These are phyloP conservation scores for Kryptopterus vitreolus DNA, from an alignment of 2,797 vertebrate species.

Conservation along the genomic window DNA sequence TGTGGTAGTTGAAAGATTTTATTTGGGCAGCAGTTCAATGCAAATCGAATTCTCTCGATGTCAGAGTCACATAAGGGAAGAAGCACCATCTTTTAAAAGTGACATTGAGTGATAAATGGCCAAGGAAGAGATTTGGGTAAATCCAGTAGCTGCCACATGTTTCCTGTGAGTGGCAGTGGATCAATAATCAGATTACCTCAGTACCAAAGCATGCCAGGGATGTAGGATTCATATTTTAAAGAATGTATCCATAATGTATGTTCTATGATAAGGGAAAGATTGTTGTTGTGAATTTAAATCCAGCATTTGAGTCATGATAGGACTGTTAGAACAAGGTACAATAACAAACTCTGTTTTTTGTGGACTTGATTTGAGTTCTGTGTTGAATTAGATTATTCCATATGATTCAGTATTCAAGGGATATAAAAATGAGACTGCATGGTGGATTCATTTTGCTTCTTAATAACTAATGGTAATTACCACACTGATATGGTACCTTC, in stretches of 20 bases:
- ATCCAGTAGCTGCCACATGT: conserved; percentile 36
- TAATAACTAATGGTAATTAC: background rate
- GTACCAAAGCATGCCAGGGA: background rate
- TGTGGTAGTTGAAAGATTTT: background rate
- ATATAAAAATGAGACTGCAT: background rate
- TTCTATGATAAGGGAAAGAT: background rate
- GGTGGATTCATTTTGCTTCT: background rate
- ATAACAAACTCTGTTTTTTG: background rate
- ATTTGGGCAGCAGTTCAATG: background rate
- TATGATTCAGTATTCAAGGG: background rate
- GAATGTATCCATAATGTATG: background rate
- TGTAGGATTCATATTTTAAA: background rate
- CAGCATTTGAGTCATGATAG: background rate
- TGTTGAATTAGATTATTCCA: background rate
- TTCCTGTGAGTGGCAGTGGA: background rate
- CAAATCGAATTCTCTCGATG: conserved; percentile 3
- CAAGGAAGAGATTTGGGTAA: conserved; percentile 55
- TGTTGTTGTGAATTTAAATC: background rate
- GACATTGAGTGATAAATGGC: conserved; percentile 38
- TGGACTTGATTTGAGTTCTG: background rate
- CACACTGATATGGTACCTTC: background rate
- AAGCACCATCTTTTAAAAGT: conserved; percentile 53
- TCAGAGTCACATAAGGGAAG: conserved; percentile 1
- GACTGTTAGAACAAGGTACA: background rate
- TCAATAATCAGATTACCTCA: background rate